These are phyloP conservation scores for Myotis pilosus DNA, from an alignment of 2,797 vertebrate species.

Conservation along the genomic window DNA sequence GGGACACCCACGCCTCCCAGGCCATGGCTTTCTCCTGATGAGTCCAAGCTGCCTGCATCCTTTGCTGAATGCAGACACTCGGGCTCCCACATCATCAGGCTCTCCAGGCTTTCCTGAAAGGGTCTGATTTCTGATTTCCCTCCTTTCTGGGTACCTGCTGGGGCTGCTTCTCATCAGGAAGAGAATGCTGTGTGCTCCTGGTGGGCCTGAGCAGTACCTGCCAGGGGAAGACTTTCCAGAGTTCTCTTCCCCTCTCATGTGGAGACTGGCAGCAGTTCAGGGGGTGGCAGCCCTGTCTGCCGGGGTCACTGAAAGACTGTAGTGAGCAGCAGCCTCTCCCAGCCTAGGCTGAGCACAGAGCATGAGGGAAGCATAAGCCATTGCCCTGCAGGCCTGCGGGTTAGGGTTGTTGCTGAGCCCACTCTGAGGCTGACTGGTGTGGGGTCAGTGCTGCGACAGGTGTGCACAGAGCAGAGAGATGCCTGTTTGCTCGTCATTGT, in stretches of 20 bases:
- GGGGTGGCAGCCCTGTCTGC: no score
- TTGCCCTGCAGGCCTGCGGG: neutral
- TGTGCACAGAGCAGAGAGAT: neutral
- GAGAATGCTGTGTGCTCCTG: neutral
- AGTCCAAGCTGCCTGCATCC: neutral
- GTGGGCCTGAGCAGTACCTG: neutral
- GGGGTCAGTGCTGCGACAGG: neutral
- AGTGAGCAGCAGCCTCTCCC: neutral
- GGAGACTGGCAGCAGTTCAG: neutral
- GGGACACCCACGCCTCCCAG: accelerated
- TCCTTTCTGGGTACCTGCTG: neutral
- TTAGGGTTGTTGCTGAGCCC: neutral
- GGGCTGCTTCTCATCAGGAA: neutral
- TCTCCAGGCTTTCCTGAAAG: neutral
- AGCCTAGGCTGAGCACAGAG: neutral
- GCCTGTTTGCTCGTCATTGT: neutral
- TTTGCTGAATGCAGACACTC: neutral
- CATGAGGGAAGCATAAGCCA: accelerated
- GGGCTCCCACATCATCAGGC: neutral
- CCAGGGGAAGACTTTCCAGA: neutral
- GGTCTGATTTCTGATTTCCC: neutral
- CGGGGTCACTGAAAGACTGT: neutral
- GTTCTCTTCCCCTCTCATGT: neutral
- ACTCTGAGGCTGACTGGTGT: neutral
- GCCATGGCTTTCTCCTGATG: accelerated